Conservation (phyloP, 2,113 vertebrate species). For the Gobiocypris rarus region DNA sequence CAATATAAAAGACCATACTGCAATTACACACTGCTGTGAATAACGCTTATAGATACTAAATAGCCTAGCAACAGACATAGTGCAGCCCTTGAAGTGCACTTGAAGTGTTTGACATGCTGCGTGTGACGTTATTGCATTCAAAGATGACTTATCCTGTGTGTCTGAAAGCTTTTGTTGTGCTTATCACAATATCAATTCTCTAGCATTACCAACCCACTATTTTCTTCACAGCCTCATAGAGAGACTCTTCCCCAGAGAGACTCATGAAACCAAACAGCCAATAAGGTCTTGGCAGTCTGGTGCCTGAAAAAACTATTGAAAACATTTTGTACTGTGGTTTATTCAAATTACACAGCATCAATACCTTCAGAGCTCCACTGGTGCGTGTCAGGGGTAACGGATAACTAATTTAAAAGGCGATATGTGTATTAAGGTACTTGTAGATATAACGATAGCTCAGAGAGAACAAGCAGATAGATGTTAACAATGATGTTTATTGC, state of each 20-base stretch:
- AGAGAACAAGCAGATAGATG: too few relatives aligned
- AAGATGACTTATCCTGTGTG: slow-evolving; percentile 13
- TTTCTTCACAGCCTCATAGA: slow-evolving; percentile 14
- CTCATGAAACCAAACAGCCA: slow-evolving; percentile 44
- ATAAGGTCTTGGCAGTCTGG: slow-evolving; percentile 47
- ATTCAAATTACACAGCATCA: slow-evolving; percentile 49
- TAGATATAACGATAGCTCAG: neutral
- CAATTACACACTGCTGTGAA: slow-evolving; percentile 5
- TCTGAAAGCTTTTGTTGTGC: slow-evolving; percentile 26
- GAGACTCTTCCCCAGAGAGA: slow-evolving; percentile 29
- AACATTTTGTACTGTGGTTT: slow-evolving; percentile 44
- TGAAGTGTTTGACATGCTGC: neutral
- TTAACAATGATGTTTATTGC: too few relatives aligned
- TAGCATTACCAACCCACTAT: neutral
- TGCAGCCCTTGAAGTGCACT: neutral
- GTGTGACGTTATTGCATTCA: neutral
- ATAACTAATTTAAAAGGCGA: slow-evolving; percentile 43
- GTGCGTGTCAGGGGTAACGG: slow-evolving; percentile 30
- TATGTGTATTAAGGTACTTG: slow-evolving; percentile 43
- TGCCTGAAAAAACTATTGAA: too few relatives aligned
- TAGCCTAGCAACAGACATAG: neutral
- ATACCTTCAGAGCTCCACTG: slow-evolving; percentile 15
- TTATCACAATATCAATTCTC: slow-evolving; percentile 40
- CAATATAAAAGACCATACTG: neutral
- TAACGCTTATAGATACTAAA: neutral